phyloP scores from a whole-genome alignment of 2,797 vertebrate genomes.

The Leptodactylus fallax region DNA sequence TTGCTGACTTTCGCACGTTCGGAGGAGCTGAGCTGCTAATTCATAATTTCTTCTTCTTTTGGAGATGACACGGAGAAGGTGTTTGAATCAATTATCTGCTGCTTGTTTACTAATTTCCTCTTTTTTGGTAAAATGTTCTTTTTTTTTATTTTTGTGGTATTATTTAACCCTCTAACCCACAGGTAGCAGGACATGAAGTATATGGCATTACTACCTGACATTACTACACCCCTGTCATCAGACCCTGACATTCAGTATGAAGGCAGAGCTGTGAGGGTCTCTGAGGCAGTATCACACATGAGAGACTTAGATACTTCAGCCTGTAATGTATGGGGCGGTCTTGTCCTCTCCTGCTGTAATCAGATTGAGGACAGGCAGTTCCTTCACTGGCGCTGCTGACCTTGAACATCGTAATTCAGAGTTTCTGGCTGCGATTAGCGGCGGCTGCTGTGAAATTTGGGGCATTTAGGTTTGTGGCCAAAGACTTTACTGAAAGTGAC shows the following conservation, averaged over 20 bases:
- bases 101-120: too few relatives aligned
- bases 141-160: too few relatives aligned
- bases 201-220: too few relatives aligned
- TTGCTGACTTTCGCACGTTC: background rate
- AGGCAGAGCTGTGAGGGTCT: too few relatives aligned
- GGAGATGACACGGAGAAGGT: background rate
- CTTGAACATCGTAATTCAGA: conserved; percentile 36
- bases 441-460: background rate
- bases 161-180: too few relatives aligned
- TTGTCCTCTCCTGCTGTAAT: background rate
- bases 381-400: background rate
- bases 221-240: too few relatives aligned
- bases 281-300: background rate
- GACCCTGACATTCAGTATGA: too few relatives aligned
- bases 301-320: background rate
- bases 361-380: background rate
- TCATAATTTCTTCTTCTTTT: background rate
- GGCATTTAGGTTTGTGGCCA: conserved; percentile 19
- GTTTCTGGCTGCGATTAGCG: background rate
- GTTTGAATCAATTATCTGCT: background rate
- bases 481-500: conserved; percentile 55
- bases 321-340: background rate
- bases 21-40: background rate
- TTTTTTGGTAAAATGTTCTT: too few relatives aligned
- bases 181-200: too few relatives aligned